A percentile compares a stretch with the other conserved stretches of the same genome.
phyloP scores from a whole-genome alignment of 1,140 invertebrate genomes.

The Listronotus oregonensis region DNA sequence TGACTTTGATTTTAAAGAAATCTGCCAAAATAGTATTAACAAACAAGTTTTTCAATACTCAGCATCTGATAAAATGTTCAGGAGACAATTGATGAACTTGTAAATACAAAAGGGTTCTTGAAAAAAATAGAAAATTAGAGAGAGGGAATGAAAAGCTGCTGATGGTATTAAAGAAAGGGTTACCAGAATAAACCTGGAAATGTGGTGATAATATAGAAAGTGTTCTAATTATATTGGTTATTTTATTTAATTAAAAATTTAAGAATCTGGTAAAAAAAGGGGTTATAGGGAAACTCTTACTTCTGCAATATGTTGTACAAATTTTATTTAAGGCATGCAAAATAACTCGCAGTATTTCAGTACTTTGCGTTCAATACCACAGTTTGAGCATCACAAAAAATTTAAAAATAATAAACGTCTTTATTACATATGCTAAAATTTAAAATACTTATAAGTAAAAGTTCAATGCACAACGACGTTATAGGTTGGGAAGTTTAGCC shows the following conservation, averaged over 20 bases:
- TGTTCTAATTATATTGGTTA: conserved; percentile 55
- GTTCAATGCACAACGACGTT: too few species aligned
- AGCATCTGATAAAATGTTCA: conserved; percentile 13
- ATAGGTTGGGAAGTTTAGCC: too few species aligned
- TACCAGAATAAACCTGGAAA: conserved; percentile 46
- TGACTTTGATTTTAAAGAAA: conserved; percentile 30
- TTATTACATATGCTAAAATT: too few species aligned
- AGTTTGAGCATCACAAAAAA: too few species aligned
- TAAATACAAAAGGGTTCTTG: conserved; percentile 33
- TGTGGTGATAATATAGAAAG: conserved; percentile 50
- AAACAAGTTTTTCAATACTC: background rate
- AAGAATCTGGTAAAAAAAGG: too few species aligned
- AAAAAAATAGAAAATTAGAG: conserved; percentile 7
- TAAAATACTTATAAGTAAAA: too few species aligned
- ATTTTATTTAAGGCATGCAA: too few species aligned
- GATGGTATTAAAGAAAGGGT: conserved; percentile 39
- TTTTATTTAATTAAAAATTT: conserved; percentile 52
- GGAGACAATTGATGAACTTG: conserved; percentile 24
- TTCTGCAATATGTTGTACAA: too few species aligned
- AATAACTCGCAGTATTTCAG: too few species aligned
- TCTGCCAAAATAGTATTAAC: background rate
- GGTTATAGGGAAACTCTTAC: too few species aligned
- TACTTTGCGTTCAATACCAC: too few species aligned
- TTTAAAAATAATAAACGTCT: too few species aligned
- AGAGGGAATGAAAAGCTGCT: background rate